These are phyloP conservation scores for Morelia viridis DNA, from an alignment of 2,797 vertebrate genomes.

Conservation along the genomic window DNA sequence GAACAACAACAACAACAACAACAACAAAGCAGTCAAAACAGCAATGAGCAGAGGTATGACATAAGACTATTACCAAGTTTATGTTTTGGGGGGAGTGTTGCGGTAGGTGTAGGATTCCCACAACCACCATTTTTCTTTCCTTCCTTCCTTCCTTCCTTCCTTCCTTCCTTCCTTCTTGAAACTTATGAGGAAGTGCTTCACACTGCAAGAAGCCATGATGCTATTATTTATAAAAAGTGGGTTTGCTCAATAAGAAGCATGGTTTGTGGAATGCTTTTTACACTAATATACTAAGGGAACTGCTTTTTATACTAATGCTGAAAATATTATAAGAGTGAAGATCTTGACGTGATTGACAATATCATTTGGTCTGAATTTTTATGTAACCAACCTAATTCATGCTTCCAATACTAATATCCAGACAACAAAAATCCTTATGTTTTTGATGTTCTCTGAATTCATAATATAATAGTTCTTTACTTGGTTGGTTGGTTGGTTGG, in stretches of 20 bases:
- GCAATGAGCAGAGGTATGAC: neutral
- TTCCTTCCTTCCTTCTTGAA: no score
- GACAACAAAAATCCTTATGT: no score
- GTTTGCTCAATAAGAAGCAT: neutral
- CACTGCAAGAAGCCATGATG: no score
- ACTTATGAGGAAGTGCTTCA: no score
- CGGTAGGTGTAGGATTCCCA: neutral
- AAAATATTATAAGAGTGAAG: no score
- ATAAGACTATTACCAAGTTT: neutral
- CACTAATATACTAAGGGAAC: no score
- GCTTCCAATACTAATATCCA: no score
- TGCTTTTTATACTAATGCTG: no score
- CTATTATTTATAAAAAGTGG: no score
- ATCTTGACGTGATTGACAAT: neutral
- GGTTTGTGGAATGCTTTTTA: neutral
- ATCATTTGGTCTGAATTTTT: neutral
- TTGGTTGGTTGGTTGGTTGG: no score
- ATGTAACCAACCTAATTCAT: no score
- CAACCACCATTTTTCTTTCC: neutral
- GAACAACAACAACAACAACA: neutral
- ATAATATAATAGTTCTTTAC: neutral
- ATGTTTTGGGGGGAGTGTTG: neutral
- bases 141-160: neutral
- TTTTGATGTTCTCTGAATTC: neutral
- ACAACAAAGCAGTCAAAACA: neutral